A percentile compares a stretch with the other conserved stretches of the same genome.
Evolutionary conservation across 2,888 invertebrate genomes (phyloP).

Genomic region (Matsumyia berberina): DNA sequence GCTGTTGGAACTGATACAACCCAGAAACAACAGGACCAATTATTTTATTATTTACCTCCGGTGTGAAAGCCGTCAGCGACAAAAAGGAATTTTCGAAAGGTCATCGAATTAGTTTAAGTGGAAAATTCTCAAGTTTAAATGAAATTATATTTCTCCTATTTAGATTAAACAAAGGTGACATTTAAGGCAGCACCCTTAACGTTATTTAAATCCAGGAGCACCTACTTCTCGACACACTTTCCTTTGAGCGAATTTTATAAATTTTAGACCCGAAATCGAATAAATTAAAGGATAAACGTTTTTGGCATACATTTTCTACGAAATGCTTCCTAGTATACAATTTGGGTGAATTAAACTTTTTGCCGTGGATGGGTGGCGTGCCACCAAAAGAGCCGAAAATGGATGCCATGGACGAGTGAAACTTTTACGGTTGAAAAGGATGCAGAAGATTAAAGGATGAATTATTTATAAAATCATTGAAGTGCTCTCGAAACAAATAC

Average conservation of each 20-base stretch:
- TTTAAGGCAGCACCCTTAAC: not conserved
- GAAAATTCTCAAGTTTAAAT: not conserved
- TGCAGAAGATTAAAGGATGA: constrained; percentile 7
- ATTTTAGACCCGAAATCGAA: constrained; percentile 6
- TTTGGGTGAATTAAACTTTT: not conserved
- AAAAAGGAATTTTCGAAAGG: not conserved
- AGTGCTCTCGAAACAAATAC: not conserved
- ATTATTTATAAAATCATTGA: constrained; percentile 4
- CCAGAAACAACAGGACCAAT: not conserved
- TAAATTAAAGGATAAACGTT: constrained; percentile 1
- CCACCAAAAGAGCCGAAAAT: not conserved
- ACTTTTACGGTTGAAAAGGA: not conserved
- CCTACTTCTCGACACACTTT: not conserved
- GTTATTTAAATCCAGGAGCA: not conserved
- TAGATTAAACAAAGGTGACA: not conserved
- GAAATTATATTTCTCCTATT: constrained; percentile 3
- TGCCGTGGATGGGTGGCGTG: not conserved
- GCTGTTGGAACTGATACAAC: not conserved
- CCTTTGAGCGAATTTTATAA: constrained; percentile 1
- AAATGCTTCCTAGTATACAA: not conserved
- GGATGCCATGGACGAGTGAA: not conserved
- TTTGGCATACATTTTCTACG: not conserved
- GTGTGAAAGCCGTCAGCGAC: not conserved
- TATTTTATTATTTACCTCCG: not conserved
- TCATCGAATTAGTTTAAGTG: not conserved